A percentile compares a stretch with the other conserved stretches of the same genome.
Conservation (phyloP, 2,888 invertebrate species). For the Meteorus cinctellus region DNA sequence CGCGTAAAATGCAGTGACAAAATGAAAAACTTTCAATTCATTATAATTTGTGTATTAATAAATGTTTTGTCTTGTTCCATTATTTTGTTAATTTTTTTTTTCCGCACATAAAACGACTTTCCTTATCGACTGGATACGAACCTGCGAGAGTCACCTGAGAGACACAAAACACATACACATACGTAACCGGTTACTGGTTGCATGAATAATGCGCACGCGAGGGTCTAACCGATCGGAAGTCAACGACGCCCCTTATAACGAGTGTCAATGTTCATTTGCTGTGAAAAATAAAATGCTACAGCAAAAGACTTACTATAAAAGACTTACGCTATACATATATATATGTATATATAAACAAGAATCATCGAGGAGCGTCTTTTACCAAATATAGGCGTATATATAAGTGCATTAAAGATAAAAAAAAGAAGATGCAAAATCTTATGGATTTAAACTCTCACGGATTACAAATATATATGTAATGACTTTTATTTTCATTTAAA, state of each 20-base stretch:
- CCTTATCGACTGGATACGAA: constrained; percentile 14
- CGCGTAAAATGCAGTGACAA: no score
- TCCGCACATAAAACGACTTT: neutral
- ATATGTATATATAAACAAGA: neutral
- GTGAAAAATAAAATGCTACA: constrained; percentile 33
- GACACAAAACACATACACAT: constrained; percentile 8
- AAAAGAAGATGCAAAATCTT: neutral
- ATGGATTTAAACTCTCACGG: neutral
- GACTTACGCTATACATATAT: neutral
- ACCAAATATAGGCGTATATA: constrained; percentile 24
- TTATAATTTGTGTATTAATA: neutral
- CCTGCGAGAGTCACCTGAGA: constrained; percentile 25
- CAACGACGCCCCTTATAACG: constrained; percentile 41
- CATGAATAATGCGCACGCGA: constrained; percentile 41
- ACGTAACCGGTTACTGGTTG: constrained; percentile 41
- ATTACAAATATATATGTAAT: neutral
- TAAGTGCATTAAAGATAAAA: constrained; percentile 6
- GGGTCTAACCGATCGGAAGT: constrained; percentile 42
- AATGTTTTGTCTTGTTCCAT: neutral
- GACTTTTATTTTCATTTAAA: neutral
- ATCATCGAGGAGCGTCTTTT: constrained; percentile 17
- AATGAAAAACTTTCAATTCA: neutral
- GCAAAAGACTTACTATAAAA: neutral
- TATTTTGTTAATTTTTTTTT: neutral
- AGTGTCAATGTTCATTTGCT: constrained; percentile 45